Base-by-base conservation (phyloP, 1,140 invertebrate genomes). In the Lasaia peninsularis region DNA sequence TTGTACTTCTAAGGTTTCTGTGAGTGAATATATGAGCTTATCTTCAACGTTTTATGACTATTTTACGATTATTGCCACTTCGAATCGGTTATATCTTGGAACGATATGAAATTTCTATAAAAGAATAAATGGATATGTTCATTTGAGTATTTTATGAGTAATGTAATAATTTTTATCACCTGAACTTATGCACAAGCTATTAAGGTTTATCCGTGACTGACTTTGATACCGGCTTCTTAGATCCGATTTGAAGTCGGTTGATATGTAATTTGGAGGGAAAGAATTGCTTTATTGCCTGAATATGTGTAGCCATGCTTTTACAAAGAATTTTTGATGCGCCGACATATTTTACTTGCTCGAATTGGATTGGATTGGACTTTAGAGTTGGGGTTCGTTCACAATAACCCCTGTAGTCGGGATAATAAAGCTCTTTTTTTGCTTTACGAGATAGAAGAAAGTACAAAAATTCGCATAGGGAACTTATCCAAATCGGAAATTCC, bases 91-190 rank as follows among this genome's bases (percentile, higher is more conserved):
- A 85, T 85, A 79, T 82, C 78, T 77, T 72, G 67, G 67, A 75
- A 73, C 70, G 84, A 85, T 85, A 86, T 87, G 78, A 87, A 82
- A 80, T 79, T 87, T 85, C 80, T 87, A 80, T 80, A 84, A 73
- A 82, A 69, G 73, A 74, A 80, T 80, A 81, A 80, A 83, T 78
- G 71, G 72, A 83, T 76, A 78, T 81, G 78, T 86, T 83, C 75
- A 77, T 83, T 86, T 79, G 71, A 73, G 71, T 74, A 48, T 67
- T 78, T 74, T 73, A 77, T 68, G 57, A 67, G n/a, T 32, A 55
- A 44, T 52, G 60, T 73, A 77, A 82, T 81, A 76, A 80, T 78
- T 78, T 81, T 81, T 76, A 81, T 76, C 52, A 69, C 57, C 14
- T 48, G 20, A 48, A 48, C 20, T 20, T 48, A 21, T 21, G 21